phyloP scores from a whole-genome alignment of 2,888 invertebrate genomes.

The Harpagoxenus sublaevis region DNA sequence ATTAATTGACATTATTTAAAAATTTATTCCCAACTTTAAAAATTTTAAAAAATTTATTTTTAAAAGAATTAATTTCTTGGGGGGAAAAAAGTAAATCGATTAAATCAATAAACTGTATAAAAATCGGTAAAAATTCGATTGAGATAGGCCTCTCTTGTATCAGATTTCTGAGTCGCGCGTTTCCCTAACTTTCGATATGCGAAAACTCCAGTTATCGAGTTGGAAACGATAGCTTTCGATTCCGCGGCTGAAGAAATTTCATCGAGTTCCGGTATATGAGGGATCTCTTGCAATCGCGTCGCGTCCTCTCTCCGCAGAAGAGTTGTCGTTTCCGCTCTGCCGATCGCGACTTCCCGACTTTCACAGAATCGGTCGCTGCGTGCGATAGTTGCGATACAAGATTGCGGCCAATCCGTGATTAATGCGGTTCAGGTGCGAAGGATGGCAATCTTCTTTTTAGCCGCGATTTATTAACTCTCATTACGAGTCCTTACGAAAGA shows the following conservation, averaged over 20 bases:
- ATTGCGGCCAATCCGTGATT: slow-evolving; percentile 29
- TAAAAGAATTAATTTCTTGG: neutral
- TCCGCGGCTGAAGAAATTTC: slow-evolving; percentile 30
- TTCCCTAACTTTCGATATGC: slow-evolving; percentile 14
- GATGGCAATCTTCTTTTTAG: slow-evolving; percentile 21
- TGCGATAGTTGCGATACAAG: neutral
- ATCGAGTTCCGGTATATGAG: slow-evolving; percentile 26
- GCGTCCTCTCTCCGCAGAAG: slow-evolving; percentile 23
- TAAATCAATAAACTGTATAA: neutral
- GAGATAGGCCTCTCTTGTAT: neutral
- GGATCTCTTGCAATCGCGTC: slow-evolving; percentile 43
- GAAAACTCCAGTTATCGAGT: slow-evolving; percentile 11
- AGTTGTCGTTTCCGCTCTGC: slow-evolving; percentile 50
- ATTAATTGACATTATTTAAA: neutral
- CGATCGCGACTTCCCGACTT: slow-evolving; percentile 58
- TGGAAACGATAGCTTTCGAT: slow-evolving; percentile 31
- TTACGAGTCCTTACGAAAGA: neutral
- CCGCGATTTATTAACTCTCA: slow-evolving; percentile 29
- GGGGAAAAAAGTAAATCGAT: neutral
- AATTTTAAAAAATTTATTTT: neutral
- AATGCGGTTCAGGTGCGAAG: slow-evolving; percentile 13
- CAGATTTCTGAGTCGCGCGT: neutral
- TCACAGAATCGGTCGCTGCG: slow-evolving; percentile 33
- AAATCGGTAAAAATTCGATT: neutral
- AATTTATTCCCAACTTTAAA: neutral